Base-by-base conservation (phyloP, 2,888 invertebrate genomes). In the Camponotus fellah region DNA sequence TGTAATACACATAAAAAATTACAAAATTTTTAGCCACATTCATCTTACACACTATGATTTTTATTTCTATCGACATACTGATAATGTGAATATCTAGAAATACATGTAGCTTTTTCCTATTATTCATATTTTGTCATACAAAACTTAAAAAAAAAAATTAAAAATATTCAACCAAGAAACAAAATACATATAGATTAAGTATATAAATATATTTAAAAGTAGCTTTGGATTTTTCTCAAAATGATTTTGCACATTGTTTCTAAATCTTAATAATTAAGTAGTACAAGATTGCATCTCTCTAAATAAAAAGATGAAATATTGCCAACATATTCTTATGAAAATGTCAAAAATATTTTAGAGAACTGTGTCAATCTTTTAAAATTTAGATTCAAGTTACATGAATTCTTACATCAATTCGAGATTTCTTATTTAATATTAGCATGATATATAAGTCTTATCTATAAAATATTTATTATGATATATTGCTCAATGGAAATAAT, bases 391-490 rank as follows among this genome's bases (percentile, higher is more conserved):
- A 49, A 49, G 0, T 49, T n/a, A 53, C 46, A 53, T n/a, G n/a
- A 53, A 8, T n/a, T 75, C 34, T 46, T 65, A 62, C n/a, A 46
- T 76, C 26, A 76, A 26, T 66, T 64, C 66, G 83, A 83, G 69
- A 89, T 86, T 87, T 34, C 85, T 74, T 71, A 56, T 76, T 60
- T 46, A 60, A 71, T 83, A 79, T 43, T 84, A 65, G 46, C 17
- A 62, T 8, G 8, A n/a, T 53, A 85, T 26, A 82, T 26, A 40
- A 72, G 40, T 53, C 60, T 74, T 32, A 62, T 0, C 85, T 87
- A 86, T 87, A 89, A 85, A 88, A 85, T 85, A 86, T 86, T 83
- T 82, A 81, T 84, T 76, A 81, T 82, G 75, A 83, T 83, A 77
- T 85, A 84, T 74, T 46, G 40, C 40, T 37, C 53, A 81, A 40